Conservation (phyloP, 2,888 invertebrate species). For the Phyllotreta striolata region DNA sequence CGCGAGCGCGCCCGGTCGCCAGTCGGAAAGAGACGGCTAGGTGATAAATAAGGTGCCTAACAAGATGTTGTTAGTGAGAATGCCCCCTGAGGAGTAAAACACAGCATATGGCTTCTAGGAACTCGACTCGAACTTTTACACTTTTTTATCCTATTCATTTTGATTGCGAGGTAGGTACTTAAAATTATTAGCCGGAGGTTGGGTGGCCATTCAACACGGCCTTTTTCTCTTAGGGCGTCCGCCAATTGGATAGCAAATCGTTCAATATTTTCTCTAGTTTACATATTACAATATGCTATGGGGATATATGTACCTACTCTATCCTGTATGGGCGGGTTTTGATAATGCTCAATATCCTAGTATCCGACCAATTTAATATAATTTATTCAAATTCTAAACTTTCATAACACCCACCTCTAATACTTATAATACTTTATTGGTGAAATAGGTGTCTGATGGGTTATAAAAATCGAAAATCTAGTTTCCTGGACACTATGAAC, state of each 20-base stretch:
- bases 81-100: constrained; percentile 61
- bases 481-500: too few species aligned
- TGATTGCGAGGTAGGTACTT: constrained; percentile 47
- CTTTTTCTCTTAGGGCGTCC: constrained; percentile 8
- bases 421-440: too few species aligned
- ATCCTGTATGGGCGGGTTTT: too few species aligned
- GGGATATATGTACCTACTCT: too few species aligned
- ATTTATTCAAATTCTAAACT: too few species aligned
- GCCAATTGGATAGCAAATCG: background rate
- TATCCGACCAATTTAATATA: too few species aligned
- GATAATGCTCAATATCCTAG: too few species aligned
- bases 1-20: constrained; percentile 28
- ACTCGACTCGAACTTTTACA: constrained; percentile 45
- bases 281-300: background rate
- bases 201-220: background rate
- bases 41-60: constrained; percentile 63
- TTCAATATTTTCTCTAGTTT: background rate
- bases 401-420: too few species aligned
- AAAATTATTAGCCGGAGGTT: constrained; percentile 45
- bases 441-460: too few species aligned
- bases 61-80: constrained; percentile 61
- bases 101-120: constrained; percentile 46
- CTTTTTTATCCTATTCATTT: constrained; percentile 47
- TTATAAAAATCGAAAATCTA: too few species aligned
- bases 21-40: constrained; percentile 47